Evolutionary conservation across 2,797 vertebrate species (phyloP).

Genomic region (Ptychadena robeensis): DNA sequence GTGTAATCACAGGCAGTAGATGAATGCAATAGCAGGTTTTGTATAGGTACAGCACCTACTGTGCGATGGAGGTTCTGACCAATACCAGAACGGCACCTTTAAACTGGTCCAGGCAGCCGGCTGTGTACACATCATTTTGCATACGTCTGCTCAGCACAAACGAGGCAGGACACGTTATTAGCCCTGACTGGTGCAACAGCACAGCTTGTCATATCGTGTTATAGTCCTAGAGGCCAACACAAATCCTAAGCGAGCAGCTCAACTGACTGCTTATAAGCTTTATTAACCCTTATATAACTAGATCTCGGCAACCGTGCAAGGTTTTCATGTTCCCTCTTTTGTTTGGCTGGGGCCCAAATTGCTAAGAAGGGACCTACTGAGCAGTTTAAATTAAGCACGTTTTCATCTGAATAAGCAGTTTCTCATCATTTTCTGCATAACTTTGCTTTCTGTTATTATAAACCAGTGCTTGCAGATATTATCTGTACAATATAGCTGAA

Average conservation of each 20-base stretch:
- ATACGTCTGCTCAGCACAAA: conserved; percentile 62
- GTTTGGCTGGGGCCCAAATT: neutral
- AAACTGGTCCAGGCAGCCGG: conserved; percentile 56
- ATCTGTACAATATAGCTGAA: conserved; percentile 12
- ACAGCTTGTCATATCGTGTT: conserved; percentile 74
- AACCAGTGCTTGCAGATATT: conserved; percentile 2
- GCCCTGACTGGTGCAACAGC: conserved; percentile 78
- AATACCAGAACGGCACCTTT: conserved; percentile 35
- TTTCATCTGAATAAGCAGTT: neutral
- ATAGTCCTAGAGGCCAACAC: conserved; percentile 59
- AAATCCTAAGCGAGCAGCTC: conserved; percentile 59
- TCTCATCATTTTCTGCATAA: neutral
- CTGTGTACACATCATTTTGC: conserved; percentile 61
- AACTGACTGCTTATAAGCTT: conserved; percentile 41
- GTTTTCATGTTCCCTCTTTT: neutral
- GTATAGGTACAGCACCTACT: neutral
- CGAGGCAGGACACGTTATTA: conserved; percentile 67
- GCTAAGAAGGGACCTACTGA: neutral
- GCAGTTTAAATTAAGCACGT: neutral
- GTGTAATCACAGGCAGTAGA: neutral
- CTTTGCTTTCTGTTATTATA: conserved; percentile 14
- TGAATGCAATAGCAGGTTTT: neutral
- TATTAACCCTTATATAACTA: conserved; percentile 50
- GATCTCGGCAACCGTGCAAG: neutral
- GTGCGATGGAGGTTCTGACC: neutral